These are phyloP conservation scores for Dynastes grantii DNA, from an alignment of 2,888 invertebrate genomes.

Conservation along the genomic window DNA sequence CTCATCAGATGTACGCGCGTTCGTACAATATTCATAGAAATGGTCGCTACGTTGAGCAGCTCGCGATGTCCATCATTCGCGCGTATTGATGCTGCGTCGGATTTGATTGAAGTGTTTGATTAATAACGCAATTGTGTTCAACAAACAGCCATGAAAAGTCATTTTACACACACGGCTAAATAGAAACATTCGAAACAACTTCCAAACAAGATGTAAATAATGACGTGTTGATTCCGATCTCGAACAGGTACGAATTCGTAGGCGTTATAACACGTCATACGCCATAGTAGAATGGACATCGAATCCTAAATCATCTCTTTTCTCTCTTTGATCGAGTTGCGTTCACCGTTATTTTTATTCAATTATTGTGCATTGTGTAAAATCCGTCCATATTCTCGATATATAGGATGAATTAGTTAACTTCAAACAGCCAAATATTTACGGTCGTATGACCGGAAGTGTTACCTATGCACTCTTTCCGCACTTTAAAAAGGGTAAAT, in stretches of 20 bases:
- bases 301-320: constrained; percentile 34
- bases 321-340: no score
- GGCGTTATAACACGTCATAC: constrained; percentile 28
- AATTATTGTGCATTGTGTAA: constrained; percentile 38
- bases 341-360: neutral
- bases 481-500: no score
- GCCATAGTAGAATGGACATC: neutral
- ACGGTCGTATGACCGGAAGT: no score
- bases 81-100: constrained; percentile 13
- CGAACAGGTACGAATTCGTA: neutral
- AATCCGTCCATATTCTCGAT: neutral
- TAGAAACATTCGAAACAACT: constrained; percentile 60
- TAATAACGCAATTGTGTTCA: constrained; percentile 61
- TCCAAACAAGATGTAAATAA: constrained; percentile 61
- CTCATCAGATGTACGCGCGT: constrained; percentile 12
- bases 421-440: no score
- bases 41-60: neutral
- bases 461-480: no score
- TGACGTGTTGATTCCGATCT: constrained; percentile 62
- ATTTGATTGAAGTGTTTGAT: constrained; percentile 55
- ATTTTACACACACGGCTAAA: constrained; percentile 63
- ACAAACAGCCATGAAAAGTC: constrained; percentile 62
- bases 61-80: constrained; percentile 19
- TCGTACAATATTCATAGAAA: neutral
- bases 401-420: no score